Percentiles rank a stretch among this genome's conserved stretches.
Evolutionary conservation across 2,797 vertebrate genomes (phyloP).

Genomic region (Prunella strophiata): DNA sequence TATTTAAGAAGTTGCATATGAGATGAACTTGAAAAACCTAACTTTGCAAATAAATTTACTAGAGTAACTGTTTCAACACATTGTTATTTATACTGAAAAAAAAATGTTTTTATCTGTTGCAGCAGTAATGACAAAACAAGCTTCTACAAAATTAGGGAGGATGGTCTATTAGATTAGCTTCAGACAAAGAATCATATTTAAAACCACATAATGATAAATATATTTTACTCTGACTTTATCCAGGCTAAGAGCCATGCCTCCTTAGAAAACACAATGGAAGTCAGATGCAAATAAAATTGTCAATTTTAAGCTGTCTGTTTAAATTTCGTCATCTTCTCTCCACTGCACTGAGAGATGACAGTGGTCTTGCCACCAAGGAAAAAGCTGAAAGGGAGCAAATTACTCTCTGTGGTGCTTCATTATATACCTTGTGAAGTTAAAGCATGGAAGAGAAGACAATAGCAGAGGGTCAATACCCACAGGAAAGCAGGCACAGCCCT

Average conservation of each 20-base stretch:
- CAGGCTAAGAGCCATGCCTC: background rate
- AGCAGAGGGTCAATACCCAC: background rate
- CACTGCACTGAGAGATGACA: background rate
- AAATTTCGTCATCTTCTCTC: background rate
- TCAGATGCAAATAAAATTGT: background rate
- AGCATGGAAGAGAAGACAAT: background rate
- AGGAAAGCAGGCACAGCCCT: background rate
- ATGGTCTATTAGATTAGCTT: background rate
- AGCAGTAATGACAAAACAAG: background rate
- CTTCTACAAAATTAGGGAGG: background rate
- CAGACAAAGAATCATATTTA: background rate
- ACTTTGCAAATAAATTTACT: background rate
- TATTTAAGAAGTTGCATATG: background rate
- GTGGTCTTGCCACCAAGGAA: background rate
- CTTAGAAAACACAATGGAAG: background rate
- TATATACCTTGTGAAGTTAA: fast-evolving
- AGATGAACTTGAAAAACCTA: background rate
- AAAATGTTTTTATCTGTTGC: background rate
- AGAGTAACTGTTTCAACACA: background rate
- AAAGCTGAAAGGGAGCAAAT: background rate
- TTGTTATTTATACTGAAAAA: background rate
- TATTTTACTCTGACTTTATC: background rate
- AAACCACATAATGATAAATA: background rate
- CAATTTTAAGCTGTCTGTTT: background rate
- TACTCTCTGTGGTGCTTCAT: background rate